Conservation (phyloP, 2,888 invertebrate genomes). For the Pelosia muscerda region DNA sequence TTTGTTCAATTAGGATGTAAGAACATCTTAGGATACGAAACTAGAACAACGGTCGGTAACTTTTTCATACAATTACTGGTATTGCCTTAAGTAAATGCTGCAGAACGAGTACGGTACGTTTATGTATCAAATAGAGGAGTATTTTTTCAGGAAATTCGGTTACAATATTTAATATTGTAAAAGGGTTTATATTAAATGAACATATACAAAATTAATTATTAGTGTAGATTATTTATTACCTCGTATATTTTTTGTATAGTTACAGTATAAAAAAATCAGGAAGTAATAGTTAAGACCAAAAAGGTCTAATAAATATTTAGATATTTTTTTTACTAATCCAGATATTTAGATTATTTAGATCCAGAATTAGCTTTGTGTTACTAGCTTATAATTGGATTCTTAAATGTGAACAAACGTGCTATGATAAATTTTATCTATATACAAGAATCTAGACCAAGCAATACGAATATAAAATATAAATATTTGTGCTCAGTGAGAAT, state of each 20-base stretch:
- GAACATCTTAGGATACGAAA: slow-evolving; percentile 25
- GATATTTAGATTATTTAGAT: no score
- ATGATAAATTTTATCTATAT: no score
- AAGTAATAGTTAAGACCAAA: not conserved
- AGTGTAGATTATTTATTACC: not conserved
- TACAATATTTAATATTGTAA: not conserved
- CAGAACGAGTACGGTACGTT: slow-evolving; percentile 21
- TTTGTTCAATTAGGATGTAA: slow-evolving; percentile 50
- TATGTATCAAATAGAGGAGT: not conserved
- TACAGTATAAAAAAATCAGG: not conserved
- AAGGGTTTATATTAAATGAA: not conserved
- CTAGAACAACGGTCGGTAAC: slow-evolving; percentile 26
- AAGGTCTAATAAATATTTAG: no score
- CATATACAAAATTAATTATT: not conserved
- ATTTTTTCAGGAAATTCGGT: not conserved
- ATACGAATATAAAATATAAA: no score
- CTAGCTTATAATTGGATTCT: no score
- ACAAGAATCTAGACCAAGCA: no score
- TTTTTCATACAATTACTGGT: slow-evolving; percentile 33
- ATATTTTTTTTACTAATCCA: no score
- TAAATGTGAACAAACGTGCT: no score
- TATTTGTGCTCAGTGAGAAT: no score
- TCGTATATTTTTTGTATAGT: not conserved
- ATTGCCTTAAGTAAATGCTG: slow-evolving; percentile 29
- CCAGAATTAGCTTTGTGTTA: no score